A percentile compares a stretch with the other conserved stretches of the same genome.
Evolutionary conservation across 2,113 vertebrate genomes (phyloP).

Genomic region (Hemiscyllium ocellatum): DNA sequence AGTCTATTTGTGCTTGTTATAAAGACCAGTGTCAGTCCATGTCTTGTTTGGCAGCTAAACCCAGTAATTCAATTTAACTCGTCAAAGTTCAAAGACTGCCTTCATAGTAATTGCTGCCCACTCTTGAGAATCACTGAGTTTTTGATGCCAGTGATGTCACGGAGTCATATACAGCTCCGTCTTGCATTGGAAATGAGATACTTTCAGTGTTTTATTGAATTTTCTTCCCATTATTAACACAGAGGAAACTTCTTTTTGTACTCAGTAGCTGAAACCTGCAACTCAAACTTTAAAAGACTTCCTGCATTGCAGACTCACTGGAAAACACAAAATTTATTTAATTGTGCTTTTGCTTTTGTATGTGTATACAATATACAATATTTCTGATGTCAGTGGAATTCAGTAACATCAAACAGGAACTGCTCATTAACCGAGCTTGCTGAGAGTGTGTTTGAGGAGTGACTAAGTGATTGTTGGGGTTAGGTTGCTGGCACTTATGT

Average conservation of each 20-base stretch:
- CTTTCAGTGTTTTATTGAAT: not conserved
- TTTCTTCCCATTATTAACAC: not conserved
- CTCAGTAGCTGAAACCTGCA: not conserved
- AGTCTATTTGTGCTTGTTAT: not conserved
- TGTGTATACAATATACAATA: not conserved
- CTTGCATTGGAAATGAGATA: not conserved
- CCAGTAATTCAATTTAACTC: not conserved
- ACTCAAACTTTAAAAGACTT: not conserved
- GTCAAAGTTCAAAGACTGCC: not conserved
- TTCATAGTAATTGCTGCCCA: not conserved
- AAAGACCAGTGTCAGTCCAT: not conserved
- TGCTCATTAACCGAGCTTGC: not conserved
- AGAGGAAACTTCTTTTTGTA: not conserved
- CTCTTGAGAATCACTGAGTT: not conserved
- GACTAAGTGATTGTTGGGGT: not conserved
- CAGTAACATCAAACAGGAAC: not conserved
- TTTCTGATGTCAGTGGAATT: not conserved
- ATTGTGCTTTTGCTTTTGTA: slow-evolving; percentile 2
- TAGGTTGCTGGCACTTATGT: not conserved
- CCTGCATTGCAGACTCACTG: not conserved
- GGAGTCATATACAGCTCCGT: not conserved
- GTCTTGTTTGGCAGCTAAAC: not conserved
- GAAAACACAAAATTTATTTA: not conserved
- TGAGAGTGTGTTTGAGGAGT: not conserved
- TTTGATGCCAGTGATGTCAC: not conserved